Conservation (phyloP, 2,113 vertebrate species). For the Seriola rivoliana region DNA sequence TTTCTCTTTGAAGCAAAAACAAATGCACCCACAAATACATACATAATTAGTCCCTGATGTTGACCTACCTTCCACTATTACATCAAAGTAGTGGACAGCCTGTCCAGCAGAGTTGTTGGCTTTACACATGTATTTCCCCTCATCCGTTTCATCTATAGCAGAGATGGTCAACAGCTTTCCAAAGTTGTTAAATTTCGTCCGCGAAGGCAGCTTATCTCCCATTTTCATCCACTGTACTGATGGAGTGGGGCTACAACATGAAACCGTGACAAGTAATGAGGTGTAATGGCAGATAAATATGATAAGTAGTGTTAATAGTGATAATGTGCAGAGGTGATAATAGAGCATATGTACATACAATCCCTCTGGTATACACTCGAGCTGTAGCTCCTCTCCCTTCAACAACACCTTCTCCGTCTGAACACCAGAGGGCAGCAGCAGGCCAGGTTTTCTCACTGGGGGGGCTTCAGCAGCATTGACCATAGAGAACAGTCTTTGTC, state of each 20-base stretch:
- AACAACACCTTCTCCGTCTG: constrained; percentile 85
- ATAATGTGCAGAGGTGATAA: background rate
- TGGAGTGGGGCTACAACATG: constrained; percentile 89
- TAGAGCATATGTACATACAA: constrained; percentile 87
- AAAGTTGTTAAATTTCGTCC: constrained; percentile 79
- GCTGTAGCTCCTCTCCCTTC: constrained; percentile 87
- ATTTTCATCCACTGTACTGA: constrained; percentile 87
- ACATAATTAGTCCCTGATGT: constrained; percentile 15
- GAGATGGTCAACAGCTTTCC: constrained; percentile 88
- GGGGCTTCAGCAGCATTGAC: constrained; percentile 80
- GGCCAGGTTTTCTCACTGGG: constrained; percentile 86
- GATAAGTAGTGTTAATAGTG: background rate
- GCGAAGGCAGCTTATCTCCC: constrained; percentile 77
- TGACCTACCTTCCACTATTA: constrained; percentile 90
- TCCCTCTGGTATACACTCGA: constrained; percentile 96
- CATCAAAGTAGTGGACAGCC: constrained; percentile 86
- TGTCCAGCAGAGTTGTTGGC: constrained; percentile 88
- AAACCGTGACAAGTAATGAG: constrained; percentile 20
- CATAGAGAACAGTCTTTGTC: constrained; percentile 23
- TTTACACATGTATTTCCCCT: constrained; percentile 90
- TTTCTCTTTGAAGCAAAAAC: constrained; percentile 25
- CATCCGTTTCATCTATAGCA: constrained; percentile 82
- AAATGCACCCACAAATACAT: constrained; percentile 12
- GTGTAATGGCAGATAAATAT: background rate
- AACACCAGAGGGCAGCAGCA: constrained; percentile 90